Evolutionary conservation across 2,113 vertebrate genomes (phyloP), one percentile per base, ranked within the genome.

Genomic region (Aythya baeri): DNA sequence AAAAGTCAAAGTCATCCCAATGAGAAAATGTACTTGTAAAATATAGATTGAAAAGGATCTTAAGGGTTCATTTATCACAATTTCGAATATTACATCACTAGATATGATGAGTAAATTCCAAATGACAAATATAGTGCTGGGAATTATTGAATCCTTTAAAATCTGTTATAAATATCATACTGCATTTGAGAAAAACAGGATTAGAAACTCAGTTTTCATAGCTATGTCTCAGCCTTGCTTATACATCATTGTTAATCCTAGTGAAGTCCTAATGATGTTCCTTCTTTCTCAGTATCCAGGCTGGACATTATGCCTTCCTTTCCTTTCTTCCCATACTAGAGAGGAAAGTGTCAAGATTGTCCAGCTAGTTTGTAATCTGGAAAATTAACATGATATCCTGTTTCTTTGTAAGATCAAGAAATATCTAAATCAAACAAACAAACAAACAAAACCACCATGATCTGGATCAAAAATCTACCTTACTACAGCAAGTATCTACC

Each of bases 401-500:
- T 63, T 83, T 31, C 43, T 50, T 21, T 21, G 6, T 46, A 6
- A 54, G 15, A 29, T 3, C 7, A 46, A 25, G n/a, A 63, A 61
- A 70, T 36, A 80, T 4, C 11, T 3, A 63, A 66, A 66, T 78
- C 43, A 44, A 44, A 34, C 43, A 6, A 25, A 74, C 43, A 66
- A 66, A 41, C 38, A 81, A 6, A 25, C 34, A 74, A 87, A 31
- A 49, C 2, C 18, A 21, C 20, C 46, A 22, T 3, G 11, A 67
- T 43, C 14, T 43, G 12, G 27, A n/a, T 65, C 10, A 4, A 57
- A 65, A 43, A 54, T 44, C 34, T 58, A 62, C 1, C 2, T 3
- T 4, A 2, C 14, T 55, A 23, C 8, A 79, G 9, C 8, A 88
- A 63, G 11, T 46, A 31, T 73, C 95, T 75, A 99, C 98, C 98